Evolutionary conservation across 2,797 vertebrate genomes (phyloP).

Genomic region (Lagorchestes hirsutus): DNA sequence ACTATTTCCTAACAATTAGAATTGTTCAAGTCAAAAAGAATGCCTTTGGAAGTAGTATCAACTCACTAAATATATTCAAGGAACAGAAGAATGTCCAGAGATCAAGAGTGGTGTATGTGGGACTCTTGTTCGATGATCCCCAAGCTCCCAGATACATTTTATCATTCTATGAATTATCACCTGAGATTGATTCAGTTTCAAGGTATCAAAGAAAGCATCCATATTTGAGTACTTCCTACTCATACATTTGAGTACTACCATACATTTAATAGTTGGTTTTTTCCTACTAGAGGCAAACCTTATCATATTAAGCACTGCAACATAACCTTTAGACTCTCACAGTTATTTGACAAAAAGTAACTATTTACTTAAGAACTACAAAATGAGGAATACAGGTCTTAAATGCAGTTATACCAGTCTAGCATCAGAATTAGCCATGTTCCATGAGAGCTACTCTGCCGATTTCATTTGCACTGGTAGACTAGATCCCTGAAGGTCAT

Average conservation of each 20-base stretch:
- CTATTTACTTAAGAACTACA: neutral
- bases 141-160: neutral
- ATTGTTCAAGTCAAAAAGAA: neutral
- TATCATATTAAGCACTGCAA: neutral
- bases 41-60: neutral
- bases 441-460: neutral
- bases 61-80: neutral
- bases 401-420: neutral
- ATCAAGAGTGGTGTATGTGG: neutral
- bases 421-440: neutral
- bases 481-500: neutral
- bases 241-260: too few relatives aligned
- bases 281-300: neutral
- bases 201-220: neutral
- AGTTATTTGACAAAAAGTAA: neutral
- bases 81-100: neutral
- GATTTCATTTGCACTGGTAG: neutral
- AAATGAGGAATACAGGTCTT: neutral
- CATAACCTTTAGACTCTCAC: neutral
- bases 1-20: neutral
- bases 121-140: neutral
- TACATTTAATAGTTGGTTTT: neutral
- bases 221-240: neutral
- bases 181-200: neutral
- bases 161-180: neutral